Evolutionary conservation across 2,797 vertebrate species (phyloP), one percentile per base, ranked within the genome.

Genomic region (Pyrocephalus nanus): DNA sequence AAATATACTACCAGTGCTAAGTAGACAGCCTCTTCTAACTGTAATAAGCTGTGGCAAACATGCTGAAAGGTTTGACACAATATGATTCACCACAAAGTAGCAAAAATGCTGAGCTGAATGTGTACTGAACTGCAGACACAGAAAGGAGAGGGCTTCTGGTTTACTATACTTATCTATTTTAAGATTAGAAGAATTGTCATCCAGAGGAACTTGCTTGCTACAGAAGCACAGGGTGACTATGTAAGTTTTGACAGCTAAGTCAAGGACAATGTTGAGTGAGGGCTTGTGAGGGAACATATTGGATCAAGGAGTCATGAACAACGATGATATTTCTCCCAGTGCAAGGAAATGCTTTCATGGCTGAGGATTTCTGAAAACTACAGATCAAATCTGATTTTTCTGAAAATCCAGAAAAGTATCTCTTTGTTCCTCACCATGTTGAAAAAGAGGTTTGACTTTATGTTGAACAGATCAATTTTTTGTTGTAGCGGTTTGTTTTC

Each of bases 361-460:
- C 8, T 26, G 32, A 93, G 11, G 23, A 85, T 81, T 94, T 93
- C 22, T 60, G 75, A 89, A 93, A 92, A 55, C 15, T 45, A 9
- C 2, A 78, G 6, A 5, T 48, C 11, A 62, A 81, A 60, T 1
- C 2, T 8, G 8, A 65, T 51, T 74, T 90, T 87, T 66, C 69
- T 83, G 54, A 90, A 91, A 73, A 91, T 86, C 6, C 17, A 71
- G 27, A 60, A 8, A 15, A 38, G 11, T 53, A 58, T 40, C 13
- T 64, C 7, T 51, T 26, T 18, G 5, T 48, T 74, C 14, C 8
- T 36, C 11, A 25, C 23, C 32, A 36, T 1, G 1, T 72, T 78
- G 86, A 45, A 86, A 61, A 38, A 64, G 48, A 93, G 4, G 7
- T 2, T 25, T n/a, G 27, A 9, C 7, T 80, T 95, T 72, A 20